Conservation (phyloP, 2,797 vertebrate species). For the Antennarius maculatus region DNA sequence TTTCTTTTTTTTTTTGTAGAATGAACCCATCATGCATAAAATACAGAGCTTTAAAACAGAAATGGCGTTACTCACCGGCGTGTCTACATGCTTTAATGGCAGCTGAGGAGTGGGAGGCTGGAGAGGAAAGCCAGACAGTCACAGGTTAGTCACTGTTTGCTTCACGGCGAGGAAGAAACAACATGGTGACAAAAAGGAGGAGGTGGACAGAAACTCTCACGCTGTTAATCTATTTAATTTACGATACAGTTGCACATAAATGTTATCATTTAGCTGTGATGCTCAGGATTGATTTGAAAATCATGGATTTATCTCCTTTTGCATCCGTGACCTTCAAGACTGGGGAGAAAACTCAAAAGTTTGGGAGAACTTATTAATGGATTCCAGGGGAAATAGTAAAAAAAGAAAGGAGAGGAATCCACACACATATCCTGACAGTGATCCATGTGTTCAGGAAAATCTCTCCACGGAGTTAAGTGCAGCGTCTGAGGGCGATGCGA, state of each 20-base stretch:
- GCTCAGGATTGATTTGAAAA: no score
- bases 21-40: conserved; percentile 8
- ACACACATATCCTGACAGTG: conserved; percentile 31
- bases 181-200: conserved; percentile 21
- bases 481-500: conserved; percentile 37
- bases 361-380: no score
- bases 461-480: conserved; percentile 37
- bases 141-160: conserved; percentile 58
- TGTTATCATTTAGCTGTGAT: no score
- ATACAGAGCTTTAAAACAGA: conserved; percentile 30
- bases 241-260: no score
- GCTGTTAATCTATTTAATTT: neutral
- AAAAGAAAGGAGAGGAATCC: no score
- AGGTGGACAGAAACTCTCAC: neutral
- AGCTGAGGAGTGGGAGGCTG: conserved; percentile 79
- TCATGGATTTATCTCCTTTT: no score
- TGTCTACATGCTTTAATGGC: conserved; percentile 80
- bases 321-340: no score
- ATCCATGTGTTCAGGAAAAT: conserved; percentile 59
- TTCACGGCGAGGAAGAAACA: conserved; percentile 53
- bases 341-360: no score
- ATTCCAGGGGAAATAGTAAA: no score
- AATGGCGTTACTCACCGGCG: conserved; percentile 72
- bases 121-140: conserved; percentile 59
- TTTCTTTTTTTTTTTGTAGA: no score